These are phyloP conservation scores for Oxytorus armatus DNA, from an alignment of 2,888 invertebrate species.

Conservation along the genomic window DNA sequence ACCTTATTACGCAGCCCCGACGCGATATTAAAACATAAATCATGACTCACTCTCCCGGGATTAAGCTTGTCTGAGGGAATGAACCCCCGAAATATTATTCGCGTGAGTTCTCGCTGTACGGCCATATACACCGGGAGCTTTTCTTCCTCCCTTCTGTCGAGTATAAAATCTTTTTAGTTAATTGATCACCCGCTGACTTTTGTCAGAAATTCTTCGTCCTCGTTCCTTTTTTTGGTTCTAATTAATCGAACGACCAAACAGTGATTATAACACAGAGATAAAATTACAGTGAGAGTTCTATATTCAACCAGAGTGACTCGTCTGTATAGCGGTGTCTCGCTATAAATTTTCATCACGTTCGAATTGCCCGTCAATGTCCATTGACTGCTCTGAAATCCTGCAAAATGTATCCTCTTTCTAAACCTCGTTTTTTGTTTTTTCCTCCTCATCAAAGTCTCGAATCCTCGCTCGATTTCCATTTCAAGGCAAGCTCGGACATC, in stretches of 20 bases:
- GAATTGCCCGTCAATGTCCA: slow-evolving; percentile 4
- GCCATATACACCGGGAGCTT: slow-evolving; percentile 17
- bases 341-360: slow-evolving; percentile 35
- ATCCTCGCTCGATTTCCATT: slow-evolving; percentile 62
- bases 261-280: slow-evolving; percentile 51
- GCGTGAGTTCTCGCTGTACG: slow-evolving; percentile 56
- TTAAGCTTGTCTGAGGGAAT: slow-evolving; percentile 72
- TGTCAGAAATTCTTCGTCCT: slow-evolving; percentile 22
- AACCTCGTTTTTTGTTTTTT: slow-evolving; percentile 25
- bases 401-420: slow-evolving; percentile 35
- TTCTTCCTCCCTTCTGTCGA: slow-evolving; percentile 1
- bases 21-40: slow-evolving; percentile 83
- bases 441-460: slow-evolving; percentile 56
- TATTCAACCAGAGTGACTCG: neutral
- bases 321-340: neutral
- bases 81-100: slow-evolving; percentile 68
- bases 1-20: slow-evolving; percentile 79
- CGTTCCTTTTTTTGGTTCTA: slow-evolving; percentile 50
- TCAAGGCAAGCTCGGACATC: slow-evolving; percentile 56
- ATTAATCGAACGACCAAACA: slow-evolving; percentile 59
- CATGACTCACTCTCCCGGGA: slow-evolving; percentile 80
- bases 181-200: slow-evolving; percentile 58
- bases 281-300: slow-evolving; percentile 36
- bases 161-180: slow-evolving; percentile 62
- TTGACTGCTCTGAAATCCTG: slow-evolving; percentile 17